Conservation (phyloP, 2,888 invertebrate species). For the Operophtera brumata region DNA sequence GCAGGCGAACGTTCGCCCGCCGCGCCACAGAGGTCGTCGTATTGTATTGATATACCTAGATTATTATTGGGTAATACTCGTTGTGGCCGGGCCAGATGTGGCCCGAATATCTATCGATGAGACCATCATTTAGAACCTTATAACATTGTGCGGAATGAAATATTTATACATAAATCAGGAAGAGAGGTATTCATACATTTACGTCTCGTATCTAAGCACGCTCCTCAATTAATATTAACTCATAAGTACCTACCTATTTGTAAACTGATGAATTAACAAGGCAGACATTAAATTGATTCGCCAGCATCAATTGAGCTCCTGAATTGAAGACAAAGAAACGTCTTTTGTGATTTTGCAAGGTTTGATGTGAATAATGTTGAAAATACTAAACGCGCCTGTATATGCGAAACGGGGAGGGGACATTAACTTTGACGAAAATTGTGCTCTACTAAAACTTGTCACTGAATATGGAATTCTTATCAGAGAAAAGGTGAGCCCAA, state of each 20-base stretch:
- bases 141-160: too few species aligned
- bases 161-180: too few species aligned
- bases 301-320: slow-evolving; percentile 28
- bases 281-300: slow-evolving; percentile 27
- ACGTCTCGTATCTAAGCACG: background rate
- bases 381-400: slow-evolving; percentile 18
- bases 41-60: too few species aligned
- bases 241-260: slow-evolving; percentile 7
- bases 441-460: slow-evolving; percentile 28
- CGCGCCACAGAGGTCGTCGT: too few species aligned
- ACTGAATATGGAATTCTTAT: slow-evolving; percentile 28
- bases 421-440: slow-evolving; percentile 23
- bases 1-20: too few species aligned
- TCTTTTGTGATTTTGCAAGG: slow-evolving; percentile 2
- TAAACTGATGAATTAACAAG: slow-evolving; percentile 15
- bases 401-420: slow-evolving; percentile 18
- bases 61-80: too few species aligned
- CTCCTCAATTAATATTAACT: slow-evolving; percentile 8
- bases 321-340: slow-evolving; percentile 12
- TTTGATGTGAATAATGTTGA: slow-evolving; percentile 21
- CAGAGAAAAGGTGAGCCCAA: slow-evolving; percentile 23
- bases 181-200: too few species aligned
- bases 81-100: too few species aligned
- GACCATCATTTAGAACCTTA: too few species aligned
- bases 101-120: too few species aligned